A percentile compares a stretch with the other conserved stretches of the same genome.
Evolutionary conservation across 2,113 vertebrate species (phyloP).

Genomic region (Odontesthes bonariensis): DNA sequence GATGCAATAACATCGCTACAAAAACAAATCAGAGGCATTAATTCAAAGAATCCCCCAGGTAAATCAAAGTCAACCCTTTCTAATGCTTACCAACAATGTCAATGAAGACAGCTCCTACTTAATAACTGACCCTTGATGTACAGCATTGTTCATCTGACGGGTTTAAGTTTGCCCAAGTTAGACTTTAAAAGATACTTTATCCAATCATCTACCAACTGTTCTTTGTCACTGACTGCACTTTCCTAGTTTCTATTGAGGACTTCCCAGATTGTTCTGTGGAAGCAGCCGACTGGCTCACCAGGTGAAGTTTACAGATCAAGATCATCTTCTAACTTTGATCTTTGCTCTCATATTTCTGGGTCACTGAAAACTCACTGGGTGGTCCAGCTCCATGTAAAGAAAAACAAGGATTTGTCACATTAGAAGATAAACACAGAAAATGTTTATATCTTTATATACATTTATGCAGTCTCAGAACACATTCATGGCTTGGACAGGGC

Average conservation of each 20-base stretch:
- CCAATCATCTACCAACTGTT: too few species aligned
- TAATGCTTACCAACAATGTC: not conserved
- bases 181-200: too few species aligned
- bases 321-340: not conserved
- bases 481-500: not conserved
- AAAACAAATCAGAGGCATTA: not conserved
- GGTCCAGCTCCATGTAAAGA: conserved; percentile 13
- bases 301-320: not conserved
- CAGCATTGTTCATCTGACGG: too few species aligned
- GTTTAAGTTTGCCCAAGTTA: too few species aligned
- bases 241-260: too few species aligned
- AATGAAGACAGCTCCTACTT: not conserved
- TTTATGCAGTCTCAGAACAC: conserved; percentile 15
- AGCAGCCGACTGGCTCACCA: too few species aligned
- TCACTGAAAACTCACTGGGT: conserved; percentile 37
- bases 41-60: not conserved
- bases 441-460: not conserved
- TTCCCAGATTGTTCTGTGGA: too few species aligned
- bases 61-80: not conserved
- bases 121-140: too few species aligned
- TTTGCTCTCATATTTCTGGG: conserved; percentile 19
- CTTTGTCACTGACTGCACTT: too few species aligned
- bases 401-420: conserved; percentile 10
- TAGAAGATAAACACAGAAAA: not conserved
- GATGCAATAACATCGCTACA: not conserved